These are phyloP conservation scores for Pasiphila rectangulata DNA, from an alignment of 2,888 invertebrate species.

Conservation along the genomic window DNA sequence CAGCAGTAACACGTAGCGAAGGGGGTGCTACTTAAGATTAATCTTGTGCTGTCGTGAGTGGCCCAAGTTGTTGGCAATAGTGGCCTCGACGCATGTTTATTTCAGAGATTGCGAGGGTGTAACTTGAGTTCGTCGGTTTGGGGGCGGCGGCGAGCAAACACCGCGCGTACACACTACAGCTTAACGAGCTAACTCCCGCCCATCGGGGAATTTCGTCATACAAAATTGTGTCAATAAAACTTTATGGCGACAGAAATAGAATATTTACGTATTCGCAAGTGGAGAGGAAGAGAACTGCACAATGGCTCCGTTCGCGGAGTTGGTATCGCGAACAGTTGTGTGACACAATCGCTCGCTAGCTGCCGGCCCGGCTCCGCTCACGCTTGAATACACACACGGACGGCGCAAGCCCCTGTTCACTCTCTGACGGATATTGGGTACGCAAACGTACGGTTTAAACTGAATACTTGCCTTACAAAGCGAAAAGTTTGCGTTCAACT, in stretches of 20 bases:
- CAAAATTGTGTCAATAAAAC: constrained; percentile 53
- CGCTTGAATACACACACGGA: constrained; percentile 56
- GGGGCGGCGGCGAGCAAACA: constrained; percentile 63
- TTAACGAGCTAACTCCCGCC: constrained; percentile 65
- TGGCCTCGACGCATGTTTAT: constrained; percentile 68
- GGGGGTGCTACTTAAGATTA: constrained; percentile 55
- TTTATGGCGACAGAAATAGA: constrained; percentile 47
- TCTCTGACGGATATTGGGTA: constrained; percentile 65
- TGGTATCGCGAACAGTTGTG: constrained; percentile 53
- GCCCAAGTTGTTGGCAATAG: constrained; percentile 63
- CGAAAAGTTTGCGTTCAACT: constrained; percentile 68
- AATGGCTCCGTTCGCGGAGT: constrained; percentile 51
- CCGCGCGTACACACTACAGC: constrained; percentile 53
- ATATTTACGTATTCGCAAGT: constrained; percentile 46
- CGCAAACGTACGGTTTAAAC: constrained; percentile 59
- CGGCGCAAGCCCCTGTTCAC: constrained; percentile 40
- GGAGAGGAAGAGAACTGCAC: constrained; percentile 41
- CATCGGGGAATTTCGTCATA: constrained; percentile 54
- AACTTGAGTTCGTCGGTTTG: constrained; percentile 68
- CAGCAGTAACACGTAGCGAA: constrained; percentile 45
- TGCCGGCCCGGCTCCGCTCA: constrained; percentile 33
- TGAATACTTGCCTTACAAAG: constrained; percentile 68
- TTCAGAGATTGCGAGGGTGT: constrained; percentile 71
- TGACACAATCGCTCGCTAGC: constrained; percentile 44
- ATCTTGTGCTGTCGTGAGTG: constrained; percentile 55